Evolutionary conservation across 2,888 invertebrate genomes (phyloP).

Genomic region (Neoscelio sp.): DNA sequence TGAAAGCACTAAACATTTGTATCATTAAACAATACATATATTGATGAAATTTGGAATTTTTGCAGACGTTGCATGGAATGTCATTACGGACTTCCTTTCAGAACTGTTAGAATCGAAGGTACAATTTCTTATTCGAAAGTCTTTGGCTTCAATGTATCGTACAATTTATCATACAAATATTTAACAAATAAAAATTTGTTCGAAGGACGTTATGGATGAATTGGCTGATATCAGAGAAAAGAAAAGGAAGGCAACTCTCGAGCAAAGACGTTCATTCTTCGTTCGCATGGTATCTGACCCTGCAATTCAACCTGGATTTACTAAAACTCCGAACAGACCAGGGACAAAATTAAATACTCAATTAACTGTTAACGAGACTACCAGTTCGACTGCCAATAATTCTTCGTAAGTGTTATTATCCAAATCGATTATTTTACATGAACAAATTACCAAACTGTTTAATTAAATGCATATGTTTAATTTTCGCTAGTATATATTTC

Average conservation of each 20-base stretch:
- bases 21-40: no score
- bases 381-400: slow-evolving; percentile 72
- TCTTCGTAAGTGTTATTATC: slow-evolving; percentile 69
- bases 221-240: slow-evolving; percentile 90
- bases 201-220: slow-evolving; percentile 88
- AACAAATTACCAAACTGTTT: no score
- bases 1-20: slow-evolving; percentile 1
- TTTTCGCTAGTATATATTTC: no score
- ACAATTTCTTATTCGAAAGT: slow-evolving; percentile 18
- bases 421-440: no score
- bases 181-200: not conserved
- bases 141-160: no score
- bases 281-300: slow-evolving; percentile 99
- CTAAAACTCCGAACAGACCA: slow-evolving; percentile 81
- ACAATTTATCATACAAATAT: not conserved
- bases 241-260: slow-evolving; percentile 91
- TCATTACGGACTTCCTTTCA: slow-evolving; percentile 91
- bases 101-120: slow-evolving; percentile 89
- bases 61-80: slow-evolving; percentile 92
- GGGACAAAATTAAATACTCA: slow-evolving; percentile 79
- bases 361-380: slow-evolving; percentile 78
- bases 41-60: no score
- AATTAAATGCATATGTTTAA: no score
- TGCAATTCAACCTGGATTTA: slow-evolving; percentile 87
- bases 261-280: slow-evolving; percentile 97